These are phyloP conservation scores for Pogona vitticeps DNA, from an alignment of 2,113 vertebrate genomes.

Conservation along the genomic window DNA sequence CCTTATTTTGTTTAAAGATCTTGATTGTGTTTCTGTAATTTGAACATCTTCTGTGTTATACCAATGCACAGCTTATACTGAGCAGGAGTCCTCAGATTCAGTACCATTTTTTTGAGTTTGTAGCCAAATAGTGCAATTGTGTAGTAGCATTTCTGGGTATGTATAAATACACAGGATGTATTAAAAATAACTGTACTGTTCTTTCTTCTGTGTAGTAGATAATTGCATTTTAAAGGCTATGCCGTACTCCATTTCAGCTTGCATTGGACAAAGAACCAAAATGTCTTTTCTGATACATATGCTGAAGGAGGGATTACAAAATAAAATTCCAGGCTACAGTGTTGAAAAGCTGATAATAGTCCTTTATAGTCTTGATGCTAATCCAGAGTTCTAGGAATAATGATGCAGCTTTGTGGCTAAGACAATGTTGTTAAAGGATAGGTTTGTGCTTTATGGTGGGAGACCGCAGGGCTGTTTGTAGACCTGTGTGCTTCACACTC, in stretches of 20 bases:
- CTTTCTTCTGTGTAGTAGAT: not conserved
- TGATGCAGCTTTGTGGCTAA: slow-evolving; percentile 29
- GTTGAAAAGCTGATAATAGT: slow-evolving; percentile 14
- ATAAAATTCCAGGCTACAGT: slow-evolving; percentile 44
- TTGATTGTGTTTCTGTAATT: slow-evolving; percentile 11
- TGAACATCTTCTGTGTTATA: slow-evolving; percentile 6
- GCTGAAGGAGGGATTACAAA: slow-evolving; percentile 49
- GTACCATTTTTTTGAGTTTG: not conserved
- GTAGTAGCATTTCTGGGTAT: not conserved
- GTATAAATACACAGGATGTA: not conserved
- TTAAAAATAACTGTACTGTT: not conserved
- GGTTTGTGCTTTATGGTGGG: slow-evolving; percentile 3
- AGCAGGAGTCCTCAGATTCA: not conserved
- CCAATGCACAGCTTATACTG: not conserved
- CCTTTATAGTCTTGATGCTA: not conserved
- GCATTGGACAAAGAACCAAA: slow-evolving; percentile 46
- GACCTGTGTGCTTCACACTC: slow-evolving; percentile 31
- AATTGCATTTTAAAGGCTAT: slow-evolving; percentile 17
- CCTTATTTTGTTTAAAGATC: slow-evolving; percentile 31
- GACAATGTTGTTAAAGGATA: slow-evolving; percentile 50
- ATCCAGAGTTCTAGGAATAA: slow-evolving; percentile 48
- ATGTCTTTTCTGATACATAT: slow-evolving; percentile 34
- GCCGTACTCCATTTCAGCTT: slow-evolving; percentile 11
- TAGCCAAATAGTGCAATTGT: not conserved
- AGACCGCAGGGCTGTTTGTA: slow-evolving; percentile 41